Conservation (phyloP, 2,113 vertebrate species). For the Phoxinus phoxinus region DNA sequence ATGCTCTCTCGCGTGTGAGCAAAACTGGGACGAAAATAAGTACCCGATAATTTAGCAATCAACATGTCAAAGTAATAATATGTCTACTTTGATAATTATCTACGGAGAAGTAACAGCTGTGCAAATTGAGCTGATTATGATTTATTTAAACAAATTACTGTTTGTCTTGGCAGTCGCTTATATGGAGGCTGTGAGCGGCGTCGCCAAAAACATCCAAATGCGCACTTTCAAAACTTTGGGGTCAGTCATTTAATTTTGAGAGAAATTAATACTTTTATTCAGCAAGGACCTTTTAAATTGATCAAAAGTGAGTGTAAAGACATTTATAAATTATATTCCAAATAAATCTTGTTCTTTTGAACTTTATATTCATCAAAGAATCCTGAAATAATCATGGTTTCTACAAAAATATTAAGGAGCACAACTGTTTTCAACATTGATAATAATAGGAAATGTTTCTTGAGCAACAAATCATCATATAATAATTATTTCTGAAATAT, state of each 20-base stretch:
- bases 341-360: not conserved
- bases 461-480: not conserved
- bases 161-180: slow-evolving; percentile 51
- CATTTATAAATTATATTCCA: not conserved
- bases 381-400: not conserved
- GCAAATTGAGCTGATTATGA: slow-evolving; percentile 60
- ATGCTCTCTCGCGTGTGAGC: slow-evolving; percentile 20
- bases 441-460: slow-evolving; percentile 1
- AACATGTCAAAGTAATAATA: slow-evolving; percentile 60
- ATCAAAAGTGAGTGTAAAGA: not conserved
- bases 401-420: not conserved
- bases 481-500: not conserved
- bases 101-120: slow-evolving; percentile 61
- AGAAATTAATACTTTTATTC: not conserved
- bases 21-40: slow-evolving; percentile 1
- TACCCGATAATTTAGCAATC: slow-evolving; percentile 45
- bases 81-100: slow-evolving; percentile 64
- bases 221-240: not conserved
- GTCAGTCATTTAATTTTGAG: not conserved
- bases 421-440: not conserved
- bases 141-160: slow-evolving; percentile 58
- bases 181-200: not conserved
- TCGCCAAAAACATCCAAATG: not conserved
- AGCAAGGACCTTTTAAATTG: not conserved
- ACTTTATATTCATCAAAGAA: not conserved